Evolutionary conservation across 2,797 vertebrate genomes (phyloP).

Genomic region (Sebastes umbrosus): DNA sequence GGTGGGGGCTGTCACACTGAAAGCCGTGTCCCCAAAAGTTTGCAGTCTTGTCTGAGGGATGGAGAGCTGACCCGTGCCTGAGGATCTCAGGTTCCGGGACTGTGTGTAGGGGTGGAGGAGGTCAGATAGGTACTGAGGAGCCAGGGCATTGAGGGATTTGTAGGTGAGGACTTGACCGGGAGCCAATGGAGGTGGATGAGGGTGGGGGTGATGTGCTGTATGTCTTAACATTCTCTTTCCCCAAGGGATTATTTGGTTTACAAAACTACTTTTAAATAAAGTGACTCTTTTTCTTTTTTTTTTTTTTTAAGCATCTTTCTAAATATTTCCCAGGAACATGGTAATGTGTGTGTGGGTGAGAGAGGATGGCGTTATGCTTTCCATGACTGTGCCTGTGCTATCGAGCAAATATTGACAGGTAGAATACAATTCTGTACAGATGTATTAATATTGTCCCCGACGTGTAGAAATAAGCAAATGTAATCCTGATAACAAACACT

Average conservation of each 20-base stretch:
- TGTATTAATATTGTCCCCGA: neutral
- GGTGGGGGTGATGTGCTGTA: too few relatives aligned
- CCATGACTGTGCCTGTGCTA: neutral
- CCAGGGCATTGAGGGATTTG: too few relatives aligned
- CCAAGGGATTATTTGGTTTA: neutral
- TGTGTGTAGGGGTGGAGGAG: too few relatives aligned
- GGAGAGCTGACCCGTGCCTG: too few relatives aligned
- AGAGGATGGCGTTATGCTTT: neutral
- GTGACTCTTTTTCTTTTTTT: too few relatives aligned
- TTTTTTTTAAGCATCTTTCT: neutral
- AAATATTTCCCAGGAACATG: neutral
- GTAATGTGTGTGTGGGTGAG: neutral
- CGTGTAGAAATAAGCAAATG: slow-evolving; percentile 8
- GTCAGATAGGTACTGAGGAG: too few relatives aligned
- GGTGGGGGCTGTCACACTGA: too few relatives aligned
- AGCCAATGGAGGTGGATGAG: too few relatives aligned
- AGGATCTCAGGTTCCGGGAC: too few relatives aligned
- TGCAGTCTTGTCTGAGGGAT: too few relatives aligned
- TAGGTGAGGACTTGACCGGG: too few relatives aligned
- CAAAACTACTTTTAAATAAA: neutral
- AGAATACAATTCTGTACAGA: neutral
- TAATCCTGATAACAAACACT: slow-evolving; percentile 13
- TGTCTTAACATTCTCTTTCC: neutral
- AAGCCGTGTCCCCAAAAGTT: too few relatives aligned
- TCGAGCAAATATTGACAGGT: slow-evolving; percentile 36